Base-by-base conservation (phyloP, 2,888 invertebrate genomes). In the Sturmia bella region DNA sequence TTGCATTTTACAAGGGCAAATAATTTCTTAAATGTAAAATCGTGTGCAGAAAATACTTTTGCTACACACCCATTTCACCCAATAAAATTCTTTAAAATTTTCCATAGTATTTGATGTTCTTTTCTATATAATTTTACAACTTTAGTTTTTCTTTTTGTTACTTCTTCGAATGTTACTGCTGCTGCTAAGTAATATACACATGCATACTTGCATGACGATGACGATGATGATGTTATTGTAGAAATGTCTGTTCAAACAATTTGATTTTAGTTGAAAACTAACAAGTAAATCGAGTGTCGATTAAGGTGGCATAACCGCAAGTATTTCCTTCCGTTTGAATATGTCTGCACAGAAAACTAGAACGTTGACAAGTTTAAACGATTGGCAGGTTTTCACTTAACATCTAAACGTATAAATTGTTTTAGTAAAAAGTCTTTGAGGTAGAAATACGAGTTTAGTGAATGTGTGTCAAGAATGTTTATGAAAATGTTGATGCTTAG, bases 241-340 rank as follows among this genome's bases (percentile, higher is more conserved):
- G 17, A 17, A 17, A 17, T 17, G 2, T 57, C 15, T 50, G 37
- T 21, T 21, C 59, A 59, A 7, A 32, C 6, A 32, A 21, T 39
- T 17, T 72, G 27, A 50, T 17, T 63, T 61, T 43, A 56, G 76
- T 69, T 82, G 74, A 64, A 77, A 82, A 66, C 64, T 57, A 78
- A 78, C 78, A 82, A 82, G 78, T 82, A 82, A 78, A 82, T 78
- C 82, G 82, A 82, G 82, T 82, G 82, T 82, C 82, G 82, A 82
- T 82, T 82, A 82, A 82, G 82, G 82, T 82, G 82, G 74, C 82
- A 78, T 82, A 82, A 82, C 82, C 82, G 82, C 82, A 82, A 82
- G 82, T 82, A 82, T 82, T 78, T 82, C 82, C 82, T 82, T 82
- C 82, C 82, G 82, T 78, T 82, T 82, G 69, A 74, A 69, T 78